Conservation (phyloP, 2,113 vertebrate species). For the Labeo rohita region DNA sequence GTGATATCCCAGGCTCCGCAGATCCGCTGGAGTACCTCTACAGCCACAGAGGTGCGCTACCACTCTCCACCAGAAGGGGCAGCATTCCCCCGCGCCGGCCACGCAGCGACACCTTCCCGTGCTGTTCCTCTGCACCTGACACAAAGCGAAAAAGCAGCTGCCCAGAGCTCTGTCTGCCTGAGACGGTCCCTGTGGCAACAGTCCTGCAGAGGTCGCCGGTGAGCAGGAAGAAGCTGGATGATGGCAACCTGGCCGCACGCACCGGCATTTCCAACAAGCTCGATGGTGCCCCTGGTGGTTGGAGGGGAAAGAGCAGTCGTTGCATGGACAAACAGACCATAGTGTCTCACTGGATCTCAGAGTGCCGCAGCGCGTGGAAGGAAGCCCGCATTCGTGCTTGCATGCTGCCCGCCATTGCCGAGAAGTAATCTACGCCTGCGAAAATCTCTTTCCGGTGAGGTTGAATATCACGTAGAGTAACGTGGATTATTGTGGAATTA, state of each 20-base stretch:
- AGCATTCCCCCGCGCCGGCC: constrained; percentile 32
- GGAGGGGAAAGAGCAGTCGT: constrained; percentile 59
- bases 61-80: constrained; percentile 24
- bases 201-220: constrained; percentile 55
- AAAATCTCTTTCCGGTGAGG: neutral
- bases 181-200: neutral
- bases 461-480: neutral
- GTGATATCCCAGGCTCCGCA: neutral
- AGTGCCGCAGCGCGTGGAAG: constrained; percentile 73
- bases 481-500: neutral
- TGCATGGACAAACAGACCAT: constrained; percentile 52
- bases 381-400: constrained; percentile 73
- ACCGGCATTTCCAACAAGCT: neutral
- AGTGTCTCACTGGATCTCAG: constrained; percentile 72
- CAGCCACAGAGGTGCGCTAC: constrained; percentile 52
- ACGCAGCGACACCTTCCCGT: constrained; percentile 56
- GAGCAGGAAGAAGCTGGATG: constrained; percentile 47
- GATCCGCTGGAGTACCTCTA: constrained; percentile 74
- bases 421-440: constrained; percentile 63
- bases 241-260: neutral
- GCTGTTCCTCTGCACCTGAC: constrained; percentile 59
- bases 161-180: constrained; percentile 58
- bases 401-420: constrained; percentile 77
- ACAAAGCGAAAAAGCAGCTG: constrained; percentile 60
- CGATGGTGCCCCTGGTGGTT: constrained; percentile 28